Conservation (phyloP, 2,888 invertebrate species). For the Sabatieria punctata region DNA sequence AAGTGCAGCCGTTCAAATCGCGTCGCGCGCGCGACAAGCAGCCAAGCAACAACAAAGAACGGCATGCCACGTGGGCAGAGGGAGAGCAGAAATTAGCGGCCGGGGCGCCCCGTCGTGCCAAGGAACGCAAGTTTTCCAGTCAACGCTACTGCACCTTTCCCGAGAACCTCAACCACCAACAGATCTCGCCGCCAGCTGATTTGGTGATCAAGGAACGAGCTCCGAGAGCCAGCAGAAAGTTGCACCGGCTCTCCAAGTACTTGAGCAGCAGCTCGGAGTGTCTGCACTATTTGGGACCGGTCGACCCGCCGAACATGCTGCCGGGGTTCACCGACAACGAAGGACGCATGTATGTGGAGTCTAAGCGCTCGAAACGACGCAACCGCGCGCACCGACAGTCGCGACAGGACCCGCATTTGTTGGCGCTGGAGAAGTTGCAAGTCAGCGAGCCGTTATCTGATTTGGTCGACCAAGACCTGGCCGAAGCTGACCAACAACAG, state of each 20-base stretch:
- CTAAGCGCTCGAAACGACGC: no score
- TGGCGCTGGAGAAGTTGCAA: no score
- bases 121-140: neutral
- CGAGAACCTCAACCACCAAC: neutral
- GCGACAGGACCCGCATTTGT: no score
- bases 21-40: neutral
- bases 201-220: neutral
- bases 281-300: constrained; percentile 11
- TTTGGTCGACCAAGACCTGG: no score
- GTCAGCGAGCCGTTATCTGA: no score
- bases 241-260: constrained; percentile 7
- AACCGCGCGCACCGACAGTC: no score
- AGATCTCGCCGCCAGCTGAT: neutral
- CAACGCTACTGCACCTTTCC: neutral
- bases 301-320: no score
- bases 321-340: no score
- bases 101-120: neutral
- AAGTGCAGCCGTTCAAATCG: neutral
- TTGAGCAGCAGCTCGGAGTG: constrained; percentile 15
- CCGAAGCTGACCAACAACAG: no score
- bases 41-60: neutral
- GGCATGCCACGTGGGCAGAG: neutral
- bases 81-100: neutral
- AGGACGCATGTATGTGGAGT: no score
- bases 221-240: neutral